These are phyloP conservation scores for Conopomorpha cramerella DNA, from an alignment of 1,140 invertebrate genomes.

Conservation along the genomic window DNA sequence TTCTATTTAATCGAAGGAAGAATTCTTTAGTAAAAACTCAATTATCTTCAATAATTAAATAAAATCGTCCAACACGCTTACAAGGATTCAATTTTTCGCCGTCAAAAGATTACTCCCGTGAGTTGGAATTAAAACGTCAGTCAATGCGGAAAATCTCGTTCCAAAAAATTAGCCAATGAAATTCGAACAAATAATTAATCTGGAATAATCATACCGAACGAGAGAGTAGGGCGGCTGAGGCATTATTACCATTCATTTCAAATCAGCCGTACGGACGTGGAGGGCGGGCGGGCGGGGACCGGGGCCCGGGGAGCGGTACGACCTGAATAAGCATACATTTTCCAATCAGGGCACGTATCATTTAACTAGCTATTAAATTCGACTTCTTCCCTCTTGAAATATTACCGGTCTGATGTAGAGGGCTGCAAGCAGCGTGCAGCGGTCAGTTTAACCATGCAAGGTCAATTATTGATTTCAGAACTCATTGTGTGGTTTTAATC, in stretches of 20 bases:
- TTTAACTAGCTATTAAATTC: constrained; percentile 61
- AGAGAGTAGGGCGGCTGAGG: constrained; percentile 49
- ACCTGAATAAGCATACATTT: constrained; percentile 60
- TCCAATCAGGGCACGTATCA: constrained; percentile 59
- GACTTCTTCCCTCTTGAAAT: constrained; percentile 55
- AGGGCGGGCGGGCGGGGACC: constrained; percentile 37
- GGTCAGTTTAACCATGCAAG: too few species aligned
- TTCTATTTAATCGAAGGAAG: too few species aligned
- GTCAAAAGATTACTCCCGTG: too few species aligned
- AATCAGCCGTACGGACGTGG: constrained; percentile 49
- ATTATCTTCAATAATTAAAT: too few species aligned
- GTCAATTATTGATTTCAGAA: too few species aligned
- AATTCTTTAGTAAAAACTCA: too few species aligned
- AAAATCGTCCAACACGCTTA: too few species aligned
- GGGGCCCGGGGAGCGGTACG: constrained; percentile 26
- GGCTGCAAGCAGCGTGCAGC: too few species aligned
- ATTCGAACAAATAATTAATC: constrained; percentile 61
- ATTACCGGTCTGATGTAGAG: too few species aligned
- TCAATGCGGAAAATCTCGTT: constrained; percentile 57
- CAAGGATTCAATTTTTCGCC: too few species aligned
- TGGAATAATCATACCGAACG: constrained; percentile 61
- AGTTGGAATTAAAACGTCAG: constrained; percentile 60
- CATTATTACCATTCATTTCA: constrained; percentile 61
- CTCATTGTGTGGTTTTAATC: too few species aligned
- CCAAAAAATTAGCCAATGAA: constrained; percentile 57